A percentile compares a stretch with the other conserved stretches of the same genome.
These are phyloP conservation scores for Steinernema carpocapsae DNA, from an alignment of 2,888 invertebrate genomes.

Conservation along the genomic window DNA sequence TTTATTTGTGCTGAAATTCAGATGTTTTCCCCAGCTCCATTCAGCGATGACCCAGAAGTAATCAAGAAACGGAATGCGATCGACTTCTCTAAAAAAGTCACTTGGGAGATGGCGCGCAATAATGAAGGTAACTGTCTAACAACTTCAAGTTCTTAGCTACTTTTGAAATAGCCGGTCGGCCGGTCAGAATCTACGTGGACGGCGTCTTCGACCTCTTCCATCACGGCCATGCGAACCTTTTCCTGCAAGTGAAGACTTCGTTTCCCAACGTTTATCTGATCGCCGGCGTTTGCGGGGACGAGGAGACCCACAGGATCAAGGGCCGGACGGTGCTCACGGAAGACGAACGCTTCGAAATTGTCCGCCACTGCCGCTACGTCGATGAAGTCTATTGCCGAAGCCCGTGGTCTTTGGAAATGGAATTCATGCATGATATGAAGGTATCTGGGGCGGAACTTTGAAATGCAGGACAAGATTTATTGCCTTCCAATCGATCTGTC, in stretches of 20 bases:
- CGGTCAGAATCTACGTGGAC: constrained; percentile 80
- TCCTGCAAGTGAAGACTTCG: constrained; percentile 94
- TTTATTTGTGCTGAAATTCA: no score
- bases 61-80: no score
- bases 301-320: background rate
- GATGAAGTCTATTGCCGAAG: constrained; percentile 92
- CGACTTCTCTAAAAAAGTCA: no score
- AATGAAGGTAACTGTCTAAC: no score
- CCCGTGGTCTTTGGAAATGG: constrained; percentile 90
- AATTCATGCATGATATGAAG: constrained; percentile 87
- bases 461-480: no score
- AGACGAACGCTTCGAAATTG: background rate
- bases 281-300: constrained; percentile 27
- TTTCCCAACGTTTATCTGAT: constrained; percentile 87
- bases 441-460: no score
- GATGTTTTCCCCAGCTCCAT: no score
- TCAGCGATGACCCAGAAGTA: no score
- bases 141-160: no score
- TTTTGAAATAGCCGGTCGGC: constrained; percentile 44
- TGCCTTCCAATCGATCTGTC: no score
- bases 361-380: constrained; percentile 84
- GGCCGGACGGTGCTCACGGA: background rate
- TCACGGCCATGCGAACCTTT: constrained; percentile 82
- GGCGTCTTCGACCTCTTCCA: constrained; percentile 99
- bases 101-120: no score